Evolutionary conservation across 2,888 invertebrate species (phyloP).

Genomic region (Listrodromus nycthemerus): DNA sequence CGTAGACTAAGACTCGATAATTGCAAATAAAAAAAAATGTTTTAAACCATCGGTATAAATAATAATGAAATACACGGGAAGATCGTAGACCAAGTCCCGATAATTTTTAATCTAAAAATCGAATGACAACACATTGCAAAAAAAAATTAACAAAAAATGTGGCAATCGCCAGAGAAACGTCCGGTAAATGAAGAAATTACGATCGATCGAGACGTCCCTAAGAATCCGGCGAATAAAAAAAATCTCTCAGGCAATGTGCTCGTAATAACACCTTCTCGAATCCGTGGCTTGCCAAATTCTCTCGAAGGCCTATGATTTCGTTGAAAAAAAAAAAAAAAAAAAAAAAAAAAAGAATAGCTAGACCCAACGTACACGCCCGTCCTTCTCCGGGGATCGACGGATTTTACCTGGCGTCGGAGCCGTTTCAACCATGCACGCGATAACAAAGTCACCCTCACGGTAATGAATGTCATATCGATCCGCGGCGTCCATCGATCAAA

Average conservation of each 20-base stretch:
- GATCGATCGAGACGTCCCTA: background rate
- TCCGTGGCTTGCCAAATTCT: background rate
- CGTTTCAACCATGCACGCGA: constrained; percentile 56
- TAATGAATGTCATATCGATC: constrained; percentile 68
- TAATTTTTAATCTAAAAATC: too few species aligned
- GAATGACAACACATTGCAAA: too few species aligned
- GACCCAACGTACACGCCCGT: constrained; percentile 13
- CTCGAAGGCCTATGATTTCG: constrained; percentile 47
- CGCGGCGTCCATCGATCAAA: constrained; percentile 60
- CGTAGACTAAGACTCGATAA: too few species aligned
- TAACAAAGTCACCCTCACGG: constrained; percentile 60
- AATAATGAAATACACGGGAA: too few species aligned
- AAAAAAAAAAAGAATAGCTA: too few species aligned
- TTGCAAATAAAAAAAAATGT: too few species aligned
- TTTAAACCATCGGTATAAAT: too few species aligned
- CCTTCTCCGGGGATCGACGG: constrained; percentile 12
- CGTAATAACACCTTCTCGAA: constrained; percentile 19
- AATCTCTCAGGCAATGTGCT: constrained; percentile 20
- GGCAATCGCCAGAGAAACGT: too few species aligned
- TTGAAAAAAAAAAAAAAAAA: too few species aligned
- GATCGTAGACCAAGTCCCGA: too few species aligned
- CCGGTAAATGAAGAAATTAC: constrained; percentile 45
- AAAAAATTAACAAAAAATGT: too few species aligned
- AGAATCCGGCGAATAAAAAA: constrained; percentile 39
- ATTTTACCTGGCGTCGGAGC: constrained; percentile 43